Conservation (phyloP, 2,888 invertebrate genomes). For the Monoplex corrugatus region DNA sequence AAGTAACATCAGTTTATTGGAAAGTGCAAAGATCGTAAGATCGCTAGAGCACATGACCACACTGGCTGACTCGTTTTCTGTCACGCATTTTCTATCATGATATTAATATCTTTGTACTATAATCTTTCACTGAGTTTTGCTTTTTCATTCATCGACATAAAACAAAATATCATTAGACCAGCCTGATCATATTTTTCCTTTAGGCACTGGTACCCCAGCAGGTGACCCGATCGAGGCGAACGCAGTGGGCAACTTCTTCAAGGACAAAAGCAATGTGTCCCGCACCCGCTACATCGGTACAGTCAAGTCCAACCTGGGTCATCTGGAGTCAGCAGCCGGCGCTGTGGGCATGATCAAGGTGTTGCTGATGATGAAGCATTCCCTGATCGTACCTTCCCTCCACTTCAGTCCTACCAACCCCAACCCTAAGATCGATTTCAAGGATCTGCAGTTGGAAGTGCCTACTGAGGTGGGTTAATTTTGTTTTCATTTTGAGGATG, state of each 20-base stretch:
- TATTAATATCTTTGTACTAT: too few relatives aligned
- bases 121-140: too few relatives aligned
- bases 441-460: slow-evolving; percentile 61
- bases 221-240: slow-evolving; percentile 70
- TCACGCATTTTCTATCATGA: too few relatives aligned
- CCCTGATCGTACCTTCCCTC: slow-evolving; percentile 65
- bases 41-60: too few relatives aligned
- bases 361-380: slow-evolving; percentile 71
- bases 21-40: too few relatives aligned
- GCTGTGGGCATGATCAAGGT: slow-evolving; percentile 72
- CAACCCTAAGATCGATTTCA: slow-evolving; percentile 66
- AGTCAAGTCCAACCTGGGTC: slow-evolving; percentile 74
- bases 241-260: slow-evolving; percentile 62
- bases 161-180: too few relatives aligned
- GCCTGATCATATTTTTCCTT: too few relatives aligned
- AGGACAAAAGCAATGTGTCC: slow-evolving; percentile 24
- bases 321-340: slow-evolving; percentile 72
- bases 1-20: too few relatives aligned
- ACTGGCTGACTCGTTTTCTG: too few relatives aligned
- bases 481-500: too few relatives aligned
- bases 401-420: slow-evolving; percentile 63
- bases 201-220: slow-evolving; percentile 69
- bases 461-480: slow-evolving; percentile 51
- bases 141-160: too few relatives aligned
- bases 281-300: slow-evolving; percentile 65